These are phyloP conservation scores for Eublepharis macularius DNA, from an alignment of 2,113 vertebrate genomes.

Conservation along the genomic window DNA sequence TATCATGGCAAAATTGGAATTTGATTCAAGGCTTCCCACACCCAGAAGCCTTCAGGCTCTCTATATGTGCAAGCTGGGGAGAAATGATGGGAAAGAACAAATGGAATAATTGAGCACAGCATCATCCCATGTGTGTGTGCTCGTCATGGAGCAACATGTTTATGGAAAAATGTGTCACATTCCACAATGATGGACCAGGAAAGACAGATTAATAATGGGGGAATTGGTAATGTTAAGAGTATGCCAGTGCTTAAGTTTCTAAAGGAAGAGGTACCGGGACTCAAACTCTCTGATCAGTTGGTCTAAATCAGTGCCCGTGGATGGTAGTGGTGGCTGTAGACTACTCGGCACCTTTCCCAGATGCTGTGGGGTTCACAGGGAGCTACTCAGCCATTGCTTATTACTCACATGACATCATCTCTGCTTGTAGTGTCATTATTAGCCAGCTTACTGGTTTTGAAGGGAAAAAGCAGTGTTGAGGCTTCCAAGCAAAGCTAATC, in stretches of 20 bases:
- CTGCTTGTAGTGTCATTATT: background rate
- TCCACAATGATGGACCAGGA: conserved; percentile 13
- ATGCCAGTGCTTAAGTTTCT: background rate
- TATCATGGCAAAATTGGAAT: too few species aligned
- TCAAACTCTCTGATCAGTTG: background rate
- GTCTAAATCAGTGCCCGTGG: background rate
- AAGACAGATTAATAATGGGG: background rate
- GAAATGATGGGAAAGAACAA: too few species aligned
- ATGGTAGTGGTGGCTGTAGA: background rate
- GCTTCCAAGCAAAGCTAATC: background rate
- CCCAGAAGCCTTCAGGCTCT: too few species aligned
- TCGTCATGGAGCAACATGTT: too few species aligned
- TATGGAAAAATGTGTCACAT: background rate
- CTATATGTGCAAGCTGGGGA: too few species aligned
- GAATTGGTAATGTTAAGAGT: background rate
- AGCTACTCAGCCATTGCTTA: background rate
- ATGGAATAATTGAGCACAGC: too few species aligned
- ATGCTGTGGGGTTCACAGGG: background rate
- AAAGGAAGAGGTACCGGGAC: background rate
- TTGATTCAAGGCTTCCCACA: too few species aligned
- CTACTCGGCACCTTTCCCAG: background rate
- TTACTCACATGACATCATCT: background rate
- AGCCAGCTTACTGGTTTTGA: background rate
- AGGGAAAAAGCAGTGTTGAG: background rate
- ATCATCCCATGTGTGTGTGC: too few species aligned